Evolutionary conservation across 2,888 invertebrate species (phyloP), one percentile per base, ranked within the genome.

Genomic region (Ceratothoa steindachneri): DNA sequence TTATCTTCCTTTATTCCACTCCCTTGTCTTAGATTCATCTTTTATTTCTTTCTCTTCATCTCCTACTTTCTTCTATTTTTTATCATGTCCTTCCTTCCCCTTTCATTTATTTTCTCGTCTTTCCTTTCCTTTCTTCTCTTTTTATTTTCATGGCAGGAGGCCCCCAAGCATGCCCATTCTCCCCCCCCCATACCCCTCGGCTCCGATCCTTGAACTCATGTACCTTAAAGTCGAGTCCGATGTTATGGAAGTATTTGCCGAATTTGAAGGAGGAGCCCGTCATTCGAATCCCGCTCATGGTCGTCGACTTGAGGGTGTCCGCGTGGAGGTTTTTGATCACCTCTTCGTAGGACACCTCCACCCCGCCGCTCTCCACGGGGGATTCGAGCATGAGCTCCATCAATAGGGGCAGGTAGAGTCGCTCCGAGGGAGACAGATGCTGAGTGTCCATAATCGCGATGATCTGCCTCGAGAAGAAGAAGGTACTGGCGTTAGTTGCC

Each of bases 251-350:
- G 24, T 60, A 60, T 1, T n/a, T n/a, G n/a, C 60, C 60, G 24
- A 24, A 60, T 2, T 22, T 24, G 22, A 60, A 60, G 24, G 2
- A 2, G 2, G 60, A 22, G 24, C 22, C 24, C 1, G 19, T 60
- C 12, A 24, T 60, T 22, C 12, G 24, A 60, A 60, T n/a, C 1
- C 60, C 60, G 24, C 24, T 60, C n/a, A 60, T 60, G 24, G 19
- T 60, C 24, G n/a, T 24, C 1, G 60, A n/a, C 1, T 60, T 60
- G 27, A 93, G 88, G 0, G 92, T 91, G 80, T 93, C 91, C 70
- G 89, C 88, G 82, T 92, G 91, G 30, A 93, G 87, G 82, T 91
- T 87, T 0, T 90, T 88, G n/a, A 95, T 90, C 24, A 95, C 89
- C 0, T 90, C 88, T 82, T 90, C 89, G 82, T 90, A 89, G 0